Evolutionary conservation across 2,113 vertebrate genomes (phyloP), one percentile per base, ranked within the genome.

Genomic region (Prunella himalayana): DNA sequence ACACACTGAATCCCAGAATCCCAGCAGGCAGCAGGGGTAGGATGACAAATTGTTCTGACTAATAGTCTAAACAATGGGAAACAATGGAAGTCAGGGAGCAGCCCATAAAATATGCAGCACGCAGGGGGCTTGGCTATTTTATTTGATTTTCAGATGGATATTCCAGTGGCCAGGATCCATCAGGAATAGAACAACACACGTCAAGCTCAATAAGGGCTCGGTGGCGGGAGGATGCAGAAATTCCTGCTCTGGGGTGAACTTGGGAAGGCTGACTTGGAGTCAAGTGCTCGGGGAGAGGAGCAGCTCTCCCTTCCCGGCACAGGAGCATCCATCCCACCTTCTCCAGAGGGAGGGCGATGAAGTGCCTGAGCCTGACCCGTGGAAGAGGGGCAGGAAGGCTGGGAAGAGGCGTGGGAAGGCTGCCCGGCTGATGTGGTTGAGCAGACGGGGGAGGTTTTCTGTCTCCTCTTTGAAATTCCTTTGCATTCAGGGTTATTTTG

Each of bases 121-220:
- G 27, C 78, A 54, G 82, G 64, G 84, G 82, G 82, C 66, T 95
- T 50, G 66, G 92, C 71, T 86, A 61, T 86, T 92, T 84, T 44
- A 84, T 95, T 94, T 47, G 89, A 80, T 93, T 90, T 82, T 97
- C 87, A 86, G 91, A 95, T 96, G 96, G 92, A 88, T 97, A 94
- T 95, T 96, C 91, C 96, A 94, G 89, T 61, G 96, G 90, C 94
- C 37, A 0, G 85, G 77, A 95, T 95, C 87, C 73, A 64, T 91
- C 72, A 93, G 64, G 95, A 91, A 81, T 9, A 91, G 94, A 96
- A 84, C 86, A 95, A 92, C 89, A 83, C 59, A 53, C 7, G 91
- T 93, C 96, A 95, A 64, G 87, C 90, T 82, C 85, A 95, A 75
- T 97, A 76, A 93, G 37, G 47, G 41, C 10, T 94, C 1, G 10